These are phyloP conservation scores for Propsilocerus akamusi DNA, from an alignment of 1,140 invertebrate genomes.

Conservation along the genomic window DNA sequence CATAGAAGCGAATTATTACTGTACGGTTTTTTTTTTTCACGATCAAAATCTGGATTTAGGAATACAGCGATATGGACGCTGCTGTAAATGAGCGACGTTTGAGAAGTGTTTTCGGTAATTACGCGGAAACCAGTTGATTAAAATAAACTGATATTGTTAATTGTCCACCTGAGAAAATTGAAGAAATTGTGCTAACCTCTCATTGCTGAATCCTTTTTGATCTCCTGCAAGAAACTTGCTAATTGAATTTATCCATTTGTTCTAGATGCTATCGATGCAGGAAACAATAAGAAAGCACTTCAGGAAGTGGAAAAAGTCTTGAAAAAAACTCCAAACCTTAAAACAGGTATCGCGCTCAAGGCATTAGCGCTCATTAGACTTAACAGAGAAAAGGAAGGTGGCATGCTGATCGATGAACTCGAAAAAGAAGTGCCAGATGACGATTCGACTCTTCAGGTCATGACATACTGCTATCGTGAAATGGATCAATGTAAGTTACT, in stretches of 20 bases:
- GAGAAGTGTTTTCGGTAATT: not conserved
- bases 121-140: not conserved
- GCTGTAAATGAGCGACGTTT: slow-evolving; percentile 8
- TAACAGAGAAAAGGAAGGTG: slow-evolving; percentile 61
- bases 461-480: slow-evolving; percentile 89
- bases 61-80: too few species aligned
- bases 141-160: not conserved
- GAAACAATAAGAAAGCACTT: slow-evolving; percentile 94
- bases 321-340: slow-evolving; percentile 76
- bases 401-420: slow-evolving; percentile 55
- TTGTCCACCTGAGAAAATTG: not conserved
- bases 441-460: slow-evolving; percentile 86
- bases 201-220: not conserved
- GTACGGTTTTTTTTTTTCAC: too few species aligned
- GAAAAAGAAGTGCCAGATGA: slow-evolving; percentile 66
- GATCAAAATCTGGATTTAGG: too few species aligned
- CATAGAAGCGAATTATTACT: too few species aligned
- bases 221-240: not conserved
- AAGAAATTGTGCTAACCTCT: not conserved
- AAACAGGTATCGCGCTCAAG: slow-evolving; percentile 82
- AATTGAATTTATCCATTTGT: slow-evolving; percentile 11
- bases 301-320: slow-evolving; percentile 92
- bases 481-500: slow-evolving; percentile 61
- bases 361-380: slow-evolving; percentile 73
- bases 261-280: slow-evolving; percentile 85